A percentile compares a stretch with the other conserved stretches of the same genome.
phyloP scores from a whole-genome alignment of 2,888 invertebrate genomes.

The Nephrotoma flavescens region DNA sequence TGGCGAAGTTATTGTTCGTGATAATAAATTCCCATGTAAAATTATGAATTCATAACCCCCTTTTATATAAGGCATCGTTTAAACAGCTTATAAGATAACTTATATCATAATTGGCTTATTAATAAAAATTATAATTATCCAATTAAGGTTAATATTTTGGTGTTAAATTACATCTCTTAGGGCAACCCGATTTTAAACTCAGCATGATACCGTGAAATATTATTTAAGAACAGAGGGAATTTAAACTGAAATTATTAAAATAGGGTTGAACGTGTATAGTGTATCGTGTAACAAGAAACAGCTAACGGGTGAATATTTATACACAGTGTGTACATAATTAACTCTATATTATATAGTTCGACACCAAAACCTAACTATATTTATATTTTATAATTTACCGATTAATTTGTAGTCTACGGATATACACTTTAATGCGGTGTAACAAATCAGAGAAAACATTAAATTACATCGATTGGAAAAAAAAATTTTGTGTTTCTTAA shows the following conservation, averaged over 20 bases:
- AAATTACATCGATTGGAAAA: not conserved
- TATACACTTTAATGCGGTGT: not conserved
- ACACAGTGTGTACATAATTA: not conserved
- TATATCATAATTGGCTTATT: not conserved
- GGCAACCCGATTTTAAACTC: not conserved
- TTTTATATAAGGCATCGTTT: not conserved
- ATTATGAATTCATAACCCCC: not conserved
- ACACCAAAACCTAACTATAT: not conserved
- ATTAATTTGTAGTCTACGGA: not conserved
- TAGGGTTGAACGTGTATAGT: not conserved
- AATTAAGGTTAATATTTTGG: not conserved
- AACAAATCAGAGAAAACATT: not conserved
- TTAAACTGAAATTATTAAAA: not conserved
- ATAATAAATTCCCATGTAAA: too few relatives aligned
- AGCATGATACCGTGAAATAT: not conserved
- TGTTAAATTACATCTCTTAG: not conserved
- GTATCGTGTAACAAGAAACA: not conserved
- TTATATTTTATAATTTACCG: not conserved
- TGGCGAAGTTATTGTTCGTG: too few relatives aligned
- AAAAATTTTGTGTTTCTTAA: not conserved
- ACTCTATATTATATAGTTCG: not conserved
- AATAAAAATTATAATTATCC: not conserved
- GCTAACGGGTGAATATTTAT: not conserved
- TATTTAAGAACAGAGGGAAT: not conserved
- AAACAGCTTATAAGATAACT: not conserved